Evolutionary conservation across 2,888 invertebrate species (phyloP).

Genomic region (Agonopterix heracliana): DNA sequence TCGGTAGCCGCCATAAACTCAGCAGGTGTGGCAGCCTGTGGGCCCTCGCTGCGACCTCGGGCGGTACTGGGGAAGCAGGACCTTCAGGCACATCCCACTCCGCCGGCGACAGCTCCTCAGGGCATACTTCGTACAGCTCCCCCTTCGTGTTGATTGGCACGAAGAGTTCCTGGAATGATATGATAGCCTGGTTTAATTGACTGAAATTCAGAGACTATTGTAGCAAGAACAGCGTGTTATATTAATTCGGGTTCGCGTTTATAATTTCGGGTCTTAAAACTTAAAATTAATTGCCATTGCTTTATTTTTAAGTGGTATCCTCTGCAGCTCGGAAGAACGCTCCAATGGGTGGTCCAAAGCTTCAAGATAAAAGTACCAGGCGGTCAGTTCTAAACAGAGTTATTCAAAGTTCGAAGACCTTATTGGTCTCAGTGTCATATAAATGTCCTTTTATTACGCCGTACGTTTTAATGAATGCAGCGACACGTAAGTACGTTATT

Average conservation of each 20-base stretch:
- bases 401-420: neutral
- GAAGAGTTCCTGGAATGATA: slow-evolving; percentile 78
- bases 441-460: neutral
- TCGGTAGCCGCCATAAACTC: slow-evolving; percentile 75
- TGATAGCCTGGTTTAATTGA: slow-evolving; percentile 14
- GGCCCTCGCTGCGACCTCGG: slow-evolving; percentile 73
- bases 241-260: neutral
- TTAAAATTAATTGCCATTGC: too few species aligned
- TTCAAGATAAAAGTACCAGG: neutral
- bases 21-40: slow-evolving; percentile 73
- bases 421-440: slow-evolving; percentile 2
- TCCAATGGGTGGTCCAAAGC: too few species aligned
- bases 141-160: slow-evolving; percentile 85
- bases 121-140: slow-evolving; percentile 81
- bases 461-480: slow-evolving; percentile 34
- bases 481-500: slow-evolving; percentile 34
- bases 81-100: slow-evolving; percentile 71
- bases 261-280: neutral
- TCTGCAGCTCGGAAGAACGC: too few species aligned
- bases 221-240: too few species aligned
- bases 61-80: slow-evolving; percentile 52
- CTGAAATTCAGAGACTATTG: neutral
- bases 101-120: slow-evolving; percentile 70
- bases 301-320: too few species aligned
- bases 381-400: neutral